Conservation (phyloP, 1,140 invertebrate species). For the Hyles euphorbiae region DNA sequence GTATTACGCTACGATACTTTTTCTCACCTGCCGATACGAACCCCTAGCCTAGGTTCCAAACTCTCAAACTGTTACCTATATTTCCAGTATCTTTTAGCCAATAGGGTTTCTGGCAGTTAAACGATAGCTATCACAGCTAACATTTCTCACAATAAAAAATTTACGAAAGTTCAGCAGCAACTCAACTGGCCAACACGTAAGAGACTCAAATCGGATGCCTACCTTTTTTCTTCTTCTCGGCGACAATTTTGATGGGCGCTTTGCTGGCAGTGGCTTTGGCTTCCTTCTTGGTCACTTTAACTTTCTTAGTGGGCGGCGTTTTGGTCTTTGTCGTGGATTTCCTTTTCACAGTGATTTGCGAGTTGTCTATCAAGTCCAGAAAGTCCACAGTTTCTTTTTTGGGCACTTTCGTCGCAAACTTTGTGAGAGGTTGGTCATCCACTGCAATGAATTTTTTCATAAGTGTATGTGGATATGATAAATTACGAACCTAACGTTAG, state of each 20-base stretch:
- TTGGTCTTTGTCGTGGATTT: constrained; percentile 45
- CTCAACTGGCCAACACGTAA: constrained; percentile 10
- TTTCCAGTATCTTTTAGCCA: too few relatives aligned
- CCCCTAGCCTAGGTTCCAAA: too few relatives aligned
- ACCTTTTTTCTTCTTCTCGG: constrained; percentile 69
- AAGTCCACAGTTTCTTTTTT: constrained; percentile 56
- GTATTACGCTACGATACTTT: too few relatives aligned
- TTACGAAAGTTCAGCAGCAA: constrained; percentile 4
- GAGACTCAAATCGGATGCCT: constrained; percentile 29
- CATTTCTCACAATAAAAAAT: neutral
- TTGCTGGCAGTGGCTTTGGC: constrained; percentile 22
- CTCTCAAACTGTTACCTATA: too few relatives aligned
- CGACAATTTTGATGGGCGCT: constrained; percentile 45
- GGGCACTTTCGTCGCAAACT: constrained; percentile 50
- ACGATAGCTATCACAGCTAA: too few relatives aligned
- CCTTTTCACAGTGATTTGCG: constrained; percentile 43
- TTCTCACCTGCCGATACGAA: too few relatives aligned
- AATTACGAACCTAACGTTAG: neutral
- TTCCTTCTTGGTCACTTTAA: constrained; percentile 28
- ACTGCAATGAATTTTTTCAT: constrained; percentile 33
- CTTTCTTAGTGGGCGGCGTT: constrained; percentile 26
- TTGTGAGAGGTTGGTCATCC: constrained; percentile 57
- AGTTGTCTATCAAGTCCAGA: constrained; percentile 47
- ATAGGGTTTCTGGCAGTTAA: too few relatives aligned
- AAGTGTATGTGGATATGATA: neutral